Conservation (phyloP, 2,888 invertebrate genomes). For the Hemistola chrysoprasaria region DNA sequence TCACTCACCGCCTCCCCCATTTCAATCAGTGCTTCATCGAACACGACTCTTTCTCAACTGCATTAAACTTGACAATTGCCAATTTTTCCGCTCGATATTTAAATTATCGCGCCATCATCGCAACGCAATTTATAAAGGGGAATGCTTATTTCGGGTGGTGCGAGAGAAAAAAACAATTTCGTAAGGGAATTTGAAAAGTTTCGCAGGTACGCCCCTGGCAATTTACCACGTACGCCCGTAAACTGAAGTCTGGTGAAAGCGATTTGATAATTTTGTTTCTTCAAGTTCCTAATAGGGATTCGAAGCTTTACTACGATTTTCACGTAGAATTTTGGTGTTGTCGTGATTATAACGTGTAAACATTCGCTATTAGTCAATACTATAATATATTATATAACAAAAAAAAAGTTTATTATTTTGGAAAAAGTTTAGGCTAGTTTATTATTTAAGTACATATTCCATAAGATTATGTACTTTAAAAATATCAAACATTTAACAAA, state of each 20-base stretch:
- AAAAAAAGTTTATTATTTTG: no score
- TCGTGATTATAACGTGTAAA: not conserved
- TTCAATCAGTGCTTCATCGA: conserved; percentile 9
- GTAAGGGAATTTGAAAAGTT: conserved; percentile 44
- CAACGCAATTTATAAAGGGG: conserved; percentile 46
- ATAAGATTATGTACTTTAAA: no score
- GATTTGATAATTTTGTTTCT: conserved; percentile 37
- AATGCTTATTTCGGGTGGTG: conserved; percentile 36
- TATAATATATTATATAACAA: no score
- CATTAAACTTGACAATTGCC: conserved; percentile 48
- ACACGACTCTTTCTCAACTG: conserved; percentile 17
- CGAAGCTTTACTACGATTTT: conserved; percentile 13
- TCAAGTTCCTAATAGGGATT: conserved; percentile 28
- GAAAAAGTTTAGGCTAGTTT: no score
- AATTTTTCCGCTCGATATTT: conserved; percentile 47
- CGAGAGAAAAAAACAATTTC: conserved; percentile 42
- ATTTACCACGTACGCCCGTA: conserved; percentile 38
- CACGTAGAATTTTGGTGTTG: conserved; percentile 1
- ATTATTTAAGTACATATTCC: no score
- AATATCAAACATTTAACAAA: no score
- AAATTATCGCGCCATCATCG: conserved; percentile 43
- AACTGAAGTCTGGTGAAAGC: conserved; percentile 28
- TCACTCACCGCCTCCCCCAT: not conserved
- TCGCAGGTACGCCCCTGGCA: conserved; percentile 32
- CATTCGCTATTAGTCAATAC: not conserved